Percentiles rank a stretch among this genome's conserved stretches.
These are phyloP conservation scores for Pangasius djambal DNA, from an alignment of 2,797 vertebrate species.

Conservation along the genomic window DNA sequence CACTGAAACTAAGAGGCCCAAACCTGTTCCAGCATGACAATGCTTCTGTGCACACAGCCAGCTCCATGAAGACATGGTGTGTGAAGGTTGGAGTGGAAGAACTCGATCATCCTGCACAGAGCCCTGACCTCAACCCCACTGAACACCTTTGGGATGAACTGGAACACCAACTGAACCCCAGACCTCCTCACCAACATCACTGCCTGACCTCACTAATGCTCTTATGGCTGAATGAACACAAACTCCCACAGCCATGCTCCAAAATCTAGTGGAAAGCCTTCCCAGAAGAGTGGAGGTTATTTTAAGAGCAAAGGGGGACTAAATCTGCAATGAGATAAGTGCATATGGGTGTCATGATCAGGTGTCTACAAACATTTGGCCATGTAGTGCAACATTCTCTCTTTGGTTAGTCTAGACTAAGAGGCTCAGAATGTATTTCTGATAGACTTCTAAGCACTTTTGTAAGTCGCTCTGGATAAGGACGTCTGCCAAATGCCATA, in stretches of 20 bases:
- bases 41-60: background rate
- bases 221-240: background rate
- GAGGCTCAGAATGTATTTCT: background rate
- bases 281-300: background rate
- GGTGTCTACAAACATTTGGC: background rate
- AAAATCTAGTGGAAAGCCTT: background rate
- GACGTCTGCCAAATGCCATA: too few relatives aligned
- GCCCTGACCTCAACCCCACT: too few relatives aligned
- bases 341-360: background rate
- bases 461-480: too few relatives aligned
- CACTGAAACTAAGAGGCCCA: background rate
- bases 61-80: background rate
- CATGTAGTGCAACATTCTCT: background rate
- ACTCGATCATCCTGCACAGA: background rate
- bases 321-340: background rate
- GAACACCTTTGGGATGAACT: too few relatives aligned
- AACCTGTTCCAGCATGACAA: too few relatives aligned
- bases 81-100: background rate
- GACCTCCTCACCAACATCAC: too few relatives aligned
- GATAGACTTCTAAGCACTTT: too few relatives aligned
- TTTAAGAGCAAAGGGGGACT: background rate
- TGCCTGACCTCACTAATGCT: background rate
- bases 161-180: too few relatives aligned
- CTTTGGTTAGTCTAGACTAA: background rate
- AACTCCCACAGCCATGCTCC: too few relatives aligned